Evolutionary conservation across 2,888 invertebrate genomes (phyloP).

Genomic region (Caenorhabditis becei): DNA sequence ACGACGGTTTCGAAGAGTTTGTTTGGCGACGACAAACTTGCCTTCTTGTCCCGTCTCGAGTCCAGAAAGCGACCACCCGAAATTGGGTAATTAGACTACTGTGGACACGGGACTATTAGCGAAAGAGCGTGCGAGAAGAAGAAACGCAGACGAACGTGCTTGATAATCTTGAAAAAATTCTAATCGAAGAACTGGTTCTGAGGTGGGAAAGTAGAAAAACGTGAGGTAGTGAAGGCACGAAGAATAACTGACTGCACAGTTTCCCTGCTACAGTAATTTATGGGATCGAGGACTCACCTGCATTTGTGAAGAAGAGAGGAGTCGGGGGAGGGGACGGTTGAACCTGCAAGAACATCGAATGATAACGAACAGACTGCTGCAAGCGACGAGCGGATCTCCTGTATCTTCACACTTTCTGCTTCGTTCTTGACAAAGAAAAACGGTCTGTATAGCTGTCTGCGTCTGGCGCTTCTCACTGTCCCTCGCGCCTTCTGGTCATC

Average conservation of each 20-base stretch:
- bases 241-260: background rate
- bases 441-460: background rate
- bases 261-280: background rate
- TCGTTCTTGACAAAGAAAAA: background rate
- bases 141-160: conserved; percentile 25
- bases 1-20: conserved; percentile 1
- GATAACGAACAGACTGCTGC: background rate
- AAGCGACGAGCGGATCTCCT: background rate
- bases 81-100: conserved; percentile 25
- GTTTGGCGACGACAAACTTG: conserved; percentile 25
- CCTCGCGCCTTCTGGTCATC: background rate
- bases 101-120: background rate
- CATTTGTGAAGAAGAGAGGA: background rate
- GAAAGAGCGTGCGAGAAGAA: conserved; percentile 3
- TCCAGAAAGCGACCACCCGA: conserved; percentile 19
- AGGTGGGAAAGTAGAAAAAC: conserved; percentile 2
- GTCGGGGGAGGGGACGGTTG: background rate
- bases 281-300: background rate
- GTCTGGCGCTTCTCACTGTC: background rate
- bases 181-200: conserved; percentile 31
- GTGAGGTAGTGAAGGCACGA: background rate
- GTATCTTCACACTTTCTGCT: conserved; percentile 6
- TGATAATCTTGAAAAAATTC: conserved; percentile 33
- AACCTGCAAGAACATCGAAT: conserved; percentile 11
- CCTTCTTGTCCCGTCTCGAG: background rate